Evolutionary conservation across 1,140 invertebrate genomes (phyloP), one percentile per base, ranked within the genome.

Genomic region (Hyles euphorbiae): DNA sequence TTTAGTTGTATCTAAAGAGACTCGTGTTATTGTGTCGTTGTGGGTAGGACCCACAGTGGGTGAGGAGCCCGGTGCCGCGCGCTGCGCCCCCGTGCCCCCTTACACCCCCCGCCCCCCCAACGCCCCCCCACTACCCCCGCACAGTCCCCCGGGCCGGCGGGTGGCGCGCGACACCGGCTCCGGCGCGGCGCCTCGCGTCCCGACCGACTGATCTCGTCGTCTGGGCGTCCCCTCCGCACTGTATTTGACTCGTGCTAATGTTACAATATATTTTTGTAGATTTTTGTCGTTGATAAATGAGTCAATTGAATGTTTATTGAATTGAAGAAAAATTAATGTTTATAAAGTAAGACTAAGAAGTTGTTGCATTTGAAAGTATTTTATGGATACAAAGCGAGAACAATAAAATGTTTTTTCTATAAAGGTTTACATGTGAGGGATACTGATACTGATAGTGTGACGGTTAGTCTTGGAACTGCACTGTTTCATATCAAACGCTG

Each of bases 291-390:
- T 88, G 83, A 87, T 87, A 86, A 78, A 81, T 86, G 78, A 85
- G 85, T 88, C 85, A 88, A 88, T 88, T 88, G 85, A 84, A 85
- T 85, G 83, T 88, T 88, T 84, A 88, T 75, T 83, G 81, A 83
- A 87, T 83, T 87, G 77, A 88, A 83, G 72, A 77, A 84, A 83
- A 83, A 79, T 69, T 78, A 81, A 84, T 82, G 79, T 87, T 83
- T 83, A 85, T 82, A 78, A 79, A 82, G 62, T 86, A 88, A 85
- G 82, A 83, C 75, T 88, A 88, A 86, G 81, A 81, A 81, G 80
- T 88, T 88, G 83, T 88, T 88, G 85, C 85, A 88, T 88, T 87
- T 88, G 78, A 85, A 88, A 85, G 85, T 88, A 87, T 88, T 87
- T 83, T 87, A 85, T 88, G 81, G 70, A 85, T 88, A 84, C 79